Evolutionary conservation across 2,113 vertebrate genomes (phyloP), one percentile per base, ranked within the genome.

Genomic region (Ranitomeya variabilis): DNA sequence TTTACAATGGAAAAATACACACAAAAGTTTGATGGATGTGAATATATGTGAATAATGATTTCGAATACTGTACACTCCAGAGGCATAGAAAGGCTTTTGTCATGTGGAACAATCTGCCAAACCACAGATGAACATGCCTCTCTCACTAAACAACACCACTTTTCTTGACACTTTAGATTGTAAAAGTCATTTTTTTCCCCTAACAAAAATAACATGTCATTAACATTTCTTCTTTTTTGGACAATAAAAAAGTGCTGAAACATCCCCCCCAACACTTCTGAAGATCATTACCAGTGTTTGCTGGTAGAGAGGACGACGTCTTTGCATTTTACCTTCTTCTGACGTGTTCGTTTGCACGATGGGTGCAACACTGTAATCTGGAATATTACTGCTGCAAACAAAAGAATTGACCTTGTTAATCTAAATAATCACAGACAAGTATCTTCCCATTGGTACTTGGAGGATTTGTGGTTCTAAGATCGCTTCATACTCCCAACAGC

Each of bases 361-460:
- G 21, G 21, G 10, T 12, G 19, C 37, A 14, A 51, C 45, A 52
- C 10, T 69, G 51, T 69, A 69, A 67, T 83, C 64, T 67, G 81
- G 62, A 83, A 83, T 83, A 52, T 69, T 9, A 52, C 14, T 52
- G 62, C 81, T 83, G 64, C 7, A 83, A 83, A 83, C 2, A 79
- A 23, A 16, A 31, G 4, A 3, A 31, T 71, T 31, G 14, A 37
- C 26, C 7, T 18, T 4, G 19, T 74, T 10, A 74, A 14, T 74
- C 37, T 37, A 45, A 19, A 45, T 45, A 31, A 8, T 18, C 7
- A 18, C 2, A 73, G 13, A 73, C 4, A 10, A 10, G 2, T 67
- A 67, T 67, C 14, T 4, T n/a, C 23, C 6, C 26, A 71, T n/a
- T 67, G 21, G 5, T n/a, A n/a, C 26, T 26, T 31, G 10, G 19